Evolutionary conservation across 2,797 vertebrate genomes (phyloP).

Genomic region (Hydrocynus forskahlii): DNA sequence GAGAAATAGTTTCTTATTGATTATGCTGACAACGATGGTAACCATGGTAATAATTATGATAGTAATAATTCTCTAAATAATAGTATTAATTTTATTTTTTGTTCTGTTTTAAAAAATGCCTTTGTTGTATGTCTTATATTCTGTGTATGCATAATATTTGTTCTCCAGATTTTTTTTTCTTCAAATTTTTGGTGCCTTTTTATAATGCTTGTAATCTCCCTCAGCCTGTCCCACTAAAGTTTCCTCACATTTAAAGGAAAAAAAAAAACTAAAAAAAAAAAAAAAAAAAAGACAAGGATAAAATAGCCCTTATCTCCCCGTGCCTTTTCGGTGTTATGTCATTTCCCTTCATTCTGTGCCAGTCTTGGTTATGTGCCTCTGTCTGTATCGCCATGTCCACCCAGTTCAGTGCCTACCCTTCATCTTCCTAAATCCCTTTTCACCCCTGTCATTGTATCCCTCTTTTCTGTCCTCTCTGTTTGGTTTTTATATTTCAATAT

Average conservation of each 20-base stretch:
- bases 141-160: conserved; percentile 64
- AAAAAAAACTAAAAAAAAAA: conserved; percentile 37
- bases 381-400: conserved; percentile 41
- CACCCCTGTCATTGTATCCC: conserved; percentile 17
- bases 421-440: not conserved
- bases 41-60: conserved; percentile 61
- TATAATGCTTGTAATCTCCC: conserved; percentile 55
- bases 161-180: conserved; percentile 60
- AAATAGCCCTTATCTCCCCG: conserved; percentile 70
- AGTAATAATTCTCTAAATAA: conserved; percentile 71
- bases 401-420: conserved; percentile 54
- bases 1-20: conserved; percentile 54
- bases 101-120: conserved; percentile 57
- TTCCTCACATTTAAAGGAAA: conserved; percentile 51
- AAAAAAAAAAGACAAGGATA: conserved; percentile 48
- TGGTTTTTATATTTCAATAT: conserved; percentile 46
- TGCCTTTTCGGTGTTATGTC: conserved; percentile 73
- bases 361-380: conserved; percentile 55
- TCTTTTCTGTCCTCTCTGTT: conserved; percentile 1
- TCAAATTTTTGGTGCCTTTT: conserved; percentile 75
- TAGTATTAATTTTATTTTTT: conserved; percentile 74
- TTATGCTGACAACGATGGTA: conserved; percentile 52
- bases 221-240: conserved; percentile 54
- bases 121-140: conserved; percentile 70
- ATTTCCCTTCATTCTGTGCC: conserved; percentile 48